A percentile compares a stretch with the other conserved stretches of the same genome.
phyloP scores from a whole-genome alignment of 2,113 vertebrate genomes.

The Rhynchomys soricoides region DNA sequence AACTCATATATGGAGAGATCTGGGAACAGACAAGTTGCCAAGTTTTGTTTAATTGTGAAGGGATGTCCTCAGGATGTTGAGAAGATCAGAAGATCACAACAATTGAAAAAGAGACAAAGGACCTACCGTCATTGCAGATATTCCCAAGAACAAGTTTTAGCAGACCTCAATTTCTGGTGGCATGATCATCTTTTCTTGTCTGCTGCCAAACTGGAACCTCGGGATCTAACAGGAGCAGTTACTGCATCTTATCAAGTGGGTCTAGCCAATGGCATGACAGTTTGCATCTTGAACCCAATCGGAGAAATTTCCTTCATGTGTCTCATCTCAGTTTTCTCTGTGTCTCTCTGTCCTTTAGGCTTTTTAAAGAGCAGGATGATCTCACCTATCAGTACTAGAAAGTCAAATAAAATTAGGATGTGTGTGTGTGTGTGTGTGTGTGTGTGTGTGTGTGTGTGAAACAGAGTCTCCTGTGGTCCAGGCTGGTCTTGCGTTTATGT shows the following conservation, averaged over 20 bases:
- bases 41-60: not conserved
- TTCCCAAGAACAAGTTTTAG: not conserved
- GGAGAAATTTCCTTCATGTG: not conserved
- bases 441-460: not conserved
- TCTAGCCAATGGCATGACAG: not conserved
- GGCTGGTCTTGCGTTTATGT: not conserved
- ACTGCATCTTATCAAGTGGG: not conserved
- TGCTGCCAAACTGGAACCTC: not conserved
- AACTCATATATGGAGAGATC: not conserved
- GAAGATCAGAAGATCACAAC: not conserved
- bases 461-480: not conserved
- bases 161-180: not conserved
- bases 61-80: not conserved
- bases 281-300: not conserved
- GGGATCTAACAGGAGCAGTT: not conserved
- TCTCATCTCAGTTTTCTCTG: not conserved
- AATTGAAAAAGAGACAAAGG: not conserved
- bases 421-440: not conserved
- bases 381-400: not conserved
- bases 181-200: not conserved
- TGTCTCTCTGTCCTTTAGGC: conserved; percentile 3
- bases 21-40: not conserved
- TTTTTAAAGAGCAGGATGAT: not conserved
- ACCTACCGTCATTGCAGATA: not conserved
- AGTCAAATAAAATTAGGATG: conserved; percentile 12